Conservation (phyloP, 2,888 invertebrate genomes). For the Oscheius onirici region DNA sequence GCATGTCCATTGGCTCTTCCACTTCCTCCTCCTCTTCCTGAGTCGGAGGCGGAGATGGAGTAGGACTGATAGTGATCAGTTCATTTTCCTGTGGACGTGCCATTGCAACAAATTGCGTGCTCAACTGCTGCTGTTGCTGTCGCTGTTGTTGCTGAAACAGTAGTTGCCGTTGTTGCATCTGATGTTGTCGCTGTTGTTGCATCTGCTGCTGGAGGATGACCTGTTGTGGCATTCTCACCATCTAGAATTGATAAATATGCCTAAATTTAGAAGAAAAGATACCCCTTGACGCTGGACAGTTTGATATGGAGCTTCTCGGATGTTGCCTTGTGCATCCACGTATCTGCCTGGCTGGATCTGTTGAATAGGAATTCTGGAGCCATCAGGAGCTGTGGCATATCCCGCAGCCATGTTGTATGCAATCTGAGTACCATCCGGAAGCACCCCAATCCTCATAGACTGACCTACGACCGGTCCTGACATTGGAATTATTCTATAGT, state of each 20-base stretch:
- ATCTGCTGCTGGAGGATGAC: not conserved
- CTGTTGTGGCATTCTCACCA: too few species aligned
- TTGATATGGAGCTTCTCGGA: too few species aligned
- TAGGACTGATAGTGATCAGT: not conserved
- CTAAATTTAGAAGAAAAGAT: too few species aligned
- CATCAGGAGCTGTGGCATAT: too few species aligned
- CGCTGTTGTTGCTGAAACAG: not conserved
- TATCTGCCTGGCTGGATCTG: too few species aligned
- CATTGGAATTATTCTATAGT: not conserved
- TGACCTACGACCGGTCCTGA: too few species aligned
- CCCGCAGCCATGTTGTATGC: too few species aligned
- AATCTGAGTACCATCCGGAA: not conserved
- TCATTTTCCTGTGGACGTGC: not conserved
- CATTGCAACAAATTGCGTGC: not conserved
- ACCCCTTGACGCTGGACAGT: too few species aligned
- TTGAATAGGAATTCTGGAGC: too few species aligned
- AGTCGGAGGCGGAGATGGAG: not conserved
- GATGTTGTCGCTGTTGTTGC: not conserved
- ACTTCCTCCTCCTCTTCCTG: not conserved
- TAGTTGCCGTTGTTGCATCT: not conserved
- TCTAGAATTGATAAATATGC: too few species aligned
- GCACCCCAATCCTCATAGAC: not conserved
- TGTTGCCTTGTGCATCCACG: too few species aligned
- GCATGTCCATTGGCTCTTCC: constrained; percentile 10
- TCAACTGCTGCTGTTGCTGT: not conserved